Evolutionary conservation across 2,888 invertebrate species (phyloP).

Genomic region (Conistra vaccinii): DNA sequence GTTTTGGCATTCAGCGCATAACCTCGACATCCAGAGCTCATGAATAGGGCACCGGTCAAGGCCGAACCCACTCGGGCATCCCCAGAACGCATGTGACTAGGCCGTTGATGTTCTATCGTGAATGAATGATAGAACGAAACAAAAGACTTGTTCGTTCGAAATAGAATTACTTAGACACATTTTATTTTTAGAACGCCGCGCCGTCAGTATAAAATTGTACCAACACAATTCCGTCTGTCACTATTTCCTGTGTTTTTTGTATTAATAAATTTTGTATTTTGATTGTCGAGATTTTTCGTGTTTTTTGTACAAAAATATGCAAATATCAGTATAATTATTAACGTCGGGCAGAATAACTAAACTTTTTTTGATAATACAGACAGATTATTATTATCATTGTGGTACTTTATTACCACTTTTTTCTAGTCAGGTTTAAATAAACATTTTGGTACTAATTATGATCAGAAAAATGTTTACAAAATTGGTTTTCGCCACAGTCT

Average conservation of each 20-base stretch:
- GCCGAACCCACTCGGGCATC: conserved; percentile 8
- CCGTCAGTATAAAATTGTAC: background rate
- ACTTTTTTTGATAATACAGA: background rate
- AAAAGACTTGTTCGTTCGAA: conserved; percentile 5
- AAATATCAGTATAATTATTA: background rate
- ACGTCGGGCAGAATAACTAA: background rate
- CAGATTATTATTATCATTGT: too few species aligned
- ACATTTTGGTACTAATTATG: background rate
- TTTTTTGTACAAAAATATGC: background rate
- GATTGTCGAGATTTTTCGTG: too few species aligned
- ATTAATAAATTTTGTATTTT: too few species aligned
- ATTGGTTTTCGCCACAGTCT: background rate
- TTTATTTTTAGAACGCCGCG: conserved; percentile 28
- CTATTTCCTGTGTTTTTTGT: background rate
- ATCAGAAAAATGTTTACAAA: background rate
- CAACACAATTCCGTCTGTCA: conserved; percentile 6
- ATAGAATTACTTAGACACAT: conserved; percentile 18
- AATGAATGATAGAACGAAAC: conserved; percentile 5
- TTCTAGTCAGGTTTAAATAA: background rate
- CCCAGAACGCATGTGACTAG: conserved; percentile 6
- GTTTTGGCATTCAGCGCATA: background rate
- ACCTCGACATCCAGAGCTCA: background rate
- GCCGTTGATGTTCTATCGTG: background rate
- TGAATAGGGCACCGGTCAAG: conserved; percentile 6
- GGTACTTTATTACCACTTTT: background rate